These are phyloP conservation scores for Aspidiotus rigidus DNA, from an alignment of 2,888 invertebrate species.

Conservation along the genomic window DNA sequence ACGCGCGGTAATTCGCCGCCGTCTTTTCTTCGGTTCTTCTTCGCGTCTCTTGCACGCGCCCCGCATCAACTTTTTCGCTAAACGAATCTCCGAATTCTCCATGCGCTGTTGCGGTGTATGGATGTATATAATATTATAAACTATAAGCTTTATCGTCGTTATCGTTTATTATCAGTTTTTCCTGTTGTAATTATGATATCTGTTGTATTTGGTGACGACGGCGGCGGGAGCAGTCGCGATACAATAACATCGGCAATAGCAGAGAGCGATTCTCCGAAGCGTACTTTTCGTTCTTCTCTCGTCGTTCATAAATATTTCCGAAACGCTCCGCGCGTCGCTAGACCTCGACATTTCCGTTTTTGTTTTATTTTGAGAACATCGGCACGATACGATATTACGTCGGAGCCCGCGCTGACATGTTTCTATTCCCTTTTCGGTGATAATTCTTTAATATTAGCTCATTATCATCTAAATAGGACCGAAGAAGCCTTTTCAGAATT, in stretches of 20 bases:
- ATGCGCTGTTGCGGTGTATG: not conserved
- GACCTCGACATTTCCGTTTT: not conserved
- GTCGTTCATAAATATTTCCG: constrained; percentile 11
- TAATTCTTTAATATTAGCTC: constrained; percentile 28
- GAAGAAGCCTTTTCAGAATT: constrained; percentile 28
- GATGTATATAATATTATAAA: not conserved
- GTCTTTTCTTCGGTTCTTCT: not conserved
- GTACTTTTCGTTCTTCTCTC: constrained; percentile 2
- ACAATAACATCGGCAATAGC: constrained; percentile 10
- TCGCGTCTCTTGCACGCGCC: not conserved
- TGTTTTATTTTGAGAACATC: constrained; percentile 25
- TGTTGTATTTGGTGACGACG: constrained; percentile 18
- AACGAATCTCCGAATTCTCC: constrained; percentile 17
- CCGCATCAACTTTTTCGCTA: constrained; percentile 7
- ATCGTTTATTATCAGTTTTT: constrained; percentile 28
- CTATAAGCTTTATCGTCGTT: constrained; percentile 16
- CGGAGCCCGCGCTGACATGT: constrained; percentile 26
- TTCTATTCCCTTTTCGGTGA: constrained; percentile 27
- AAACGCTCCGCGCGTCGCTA: constrained; percentile 2
- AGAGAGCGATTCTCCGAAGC: not conserved
- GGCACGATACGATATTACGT: constrained; percentile 28
- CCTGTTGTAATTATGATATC: constrained; percentile 27
- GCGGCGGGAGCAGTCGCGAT: not conserved
- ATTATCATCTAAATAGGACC: constrained; percentile 28
- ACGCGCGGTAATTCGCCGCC: too few relatives aligned